Conservation (phyloP, 2,888 invertebrate species). For the Iphiclides podalirius region DNA sequence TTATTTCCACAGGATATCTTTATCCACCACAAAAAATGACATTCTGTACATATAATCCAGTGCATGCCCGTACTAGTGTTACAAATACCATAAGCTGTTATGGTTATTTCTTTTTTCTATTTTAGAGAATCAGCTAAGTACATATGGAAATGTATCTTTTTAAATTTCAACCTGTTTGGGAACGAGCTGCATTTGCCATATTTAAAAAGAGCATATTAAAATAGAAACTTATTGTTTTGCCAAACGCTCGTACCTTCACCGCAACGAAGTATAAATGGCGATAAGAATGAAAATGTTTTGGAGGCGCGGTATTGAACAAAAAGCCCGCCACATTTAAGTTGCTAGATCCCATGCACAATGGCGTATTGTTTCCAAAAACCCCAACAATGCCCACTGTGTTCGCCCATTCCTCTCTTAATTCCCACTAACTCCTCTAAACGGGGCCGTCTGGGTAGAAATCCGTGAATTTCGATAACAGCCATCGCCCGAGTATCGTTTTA, state of each 20-base stretch:
- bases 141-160: too few species aligned
- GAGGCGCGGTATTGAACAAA: constrained; percentile 50
- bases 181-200: not conserved
- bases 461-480: constrained; percentile 57
- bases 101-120: too few species aligned
- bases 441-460: constrained; percentile 57
- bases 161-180: too few species aligned
- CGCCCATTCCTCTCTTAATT: constrained; percentile 54
- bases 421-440: constrained; percentile 61
- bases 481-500: constrained; percentile 57
- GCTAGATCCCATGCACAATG: constrained; percentile 48
- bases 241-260: constrained; percentile 3
- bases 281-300: constrained; percentile 22
- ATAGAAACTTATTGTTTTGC: constrained; percentile 6
- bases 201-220: not conserved
- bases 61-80: too few species aligned
- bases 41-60: too few species aligned
- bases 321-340: constrained; percentile 43
- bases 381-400: constrained; percentile 59
- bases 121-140: too few species aligned
- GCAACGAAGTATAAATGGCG: constrained; percentile 11
- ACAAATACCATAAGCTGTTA: too few species aligned
- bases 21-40: too few species aligned
- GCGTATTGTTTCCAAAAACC: constrained; percentile 60
- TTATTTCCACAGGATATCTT: too few species aligned